These are phyloP conservation scores for Drosophila paramelanica DNA, from an alignment of 2,888 invertebrate species.

Conservation along the genomic window DNA sequence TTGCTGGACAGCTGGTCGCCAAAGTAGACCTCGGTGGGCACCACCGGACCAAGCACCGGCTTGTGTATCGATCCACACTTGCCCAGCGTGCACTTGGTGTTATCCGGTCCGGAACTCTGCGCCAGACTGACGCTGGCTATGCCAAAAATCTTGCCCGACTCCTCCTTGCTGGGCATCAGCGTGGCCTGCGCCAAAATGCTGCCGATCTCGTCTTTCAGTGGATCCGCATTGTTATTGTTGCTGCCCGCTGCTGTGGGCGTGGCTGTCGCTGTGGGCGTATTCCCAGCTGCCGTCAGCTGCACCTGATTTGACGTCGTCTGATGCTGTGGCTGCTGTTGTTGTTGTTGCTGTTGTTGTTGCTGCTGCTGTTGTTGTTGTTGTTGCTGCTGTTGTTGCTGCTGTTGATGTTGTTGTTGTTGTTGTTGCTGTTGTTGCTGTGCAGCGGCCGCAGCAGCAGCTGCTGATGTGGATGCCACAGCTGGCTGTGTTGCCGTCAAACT, in stretches of 20 bases:
- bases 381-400: conserved; percentile 10
- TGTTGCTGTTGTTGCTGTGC: conserved; percentile 17
- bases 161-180: conserved; percentile 85
- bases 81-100: conserved; percentile 85
- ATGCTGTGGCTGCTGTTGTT: conserved; percentile 36
- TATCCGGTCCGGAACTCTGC: conserved; percentile 85
- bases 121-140: conserved; percentile 85
- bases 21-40: conserved; percentile 84
- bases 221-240: conserved; percentile 64
- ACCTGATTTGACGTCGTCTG: conserved; percentile 12
- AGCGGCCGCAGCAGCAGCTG: conserved; percentile 56
- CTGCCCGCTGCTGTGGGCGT: conserved; percentile 8
- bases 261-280: conserved; percentile 18
- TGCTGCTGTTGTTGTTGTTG: conserved; percentile 28
- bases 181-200: conserved; percentile 83
- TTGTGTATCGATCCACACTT: conserved; percentile 85
- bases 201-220: conserved; percentile 83
- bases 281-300: conserved; percentile 23
- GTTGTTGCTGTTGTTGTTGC: conserved; percentile 27
- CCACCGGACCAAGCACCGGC: conserved; percentile 84
- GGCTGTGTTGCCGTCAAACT: conserved; percentile 41
- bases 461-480: conserved; percentile 62
- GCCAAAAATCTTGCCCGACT: conserved; percentile 85
- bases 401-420: conserved; percentile 20
- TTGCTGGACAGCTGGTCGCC: conserved; percentile 84